These are phyloP conservation scores for Melopsittacus undulatus DNA, from an alignment of 2,797 vertebrate species.

Conservation along the genomic window DNA sequence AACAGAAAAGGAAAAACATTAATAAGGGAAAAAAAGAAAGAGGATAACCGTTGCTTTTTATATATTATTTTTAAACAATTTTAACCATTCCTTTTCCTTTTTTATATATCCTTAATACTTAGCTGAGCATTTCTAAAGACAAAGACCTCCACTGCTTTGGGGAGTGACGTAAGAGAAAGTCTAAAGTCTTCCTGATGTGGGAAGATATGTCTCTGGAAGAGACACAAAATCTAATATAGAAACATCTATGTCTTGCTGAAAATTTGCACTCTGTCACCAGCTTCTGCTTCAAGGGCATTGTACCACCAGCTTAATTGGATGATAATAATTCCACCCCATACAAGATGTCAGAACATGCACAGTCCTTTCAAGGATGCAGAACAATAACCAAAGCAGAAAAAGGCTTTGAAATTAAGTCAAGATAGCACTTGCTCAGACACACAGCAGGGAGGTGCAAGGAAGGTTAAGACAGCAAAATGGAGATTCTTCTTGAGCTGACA, in stretches of 20 bases:
- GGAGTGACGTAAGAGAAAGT: not conserved
- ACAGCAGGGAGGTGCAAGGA: not conserved
- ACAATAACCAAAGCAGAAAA: not conserved
- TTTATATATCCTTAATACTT: not conserved
- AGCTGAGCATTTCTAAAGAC: not conserved
- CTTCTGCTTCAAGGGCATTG: not conserved
- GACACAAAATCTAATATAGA: not conserved
- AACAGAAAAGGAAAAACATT: not conserved
- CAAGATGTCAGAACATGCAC: not conserved
- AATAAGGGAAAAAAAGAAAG: rapidly evolving
- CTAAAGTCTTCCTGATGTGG: not conserved
- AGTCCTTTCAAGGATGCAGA: not conserved
- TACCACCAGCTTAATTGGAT: not conserved
- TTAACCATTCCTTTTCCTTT: not conserved
- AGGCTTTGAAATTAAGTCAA: not conserved
- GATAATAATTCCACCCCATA: not conserved
- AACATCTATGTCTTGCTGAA: not conserved
- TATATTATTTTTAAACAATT: not conserved
- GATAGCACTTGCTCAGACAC: not conserved
- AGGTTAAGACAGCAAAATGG: not conserved
- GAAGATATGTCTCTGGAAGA: not conserved
- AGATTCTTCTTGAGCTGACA: not conserved
- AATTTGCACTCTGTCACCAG: not conserved
- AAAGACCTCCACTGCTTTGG: not conserved
- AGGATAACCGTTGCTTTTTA: not conserved